Base-by-base conservation (phyloP, 2,888 invertebrate genomes). In the Gasteruption jaculator region DNA sequence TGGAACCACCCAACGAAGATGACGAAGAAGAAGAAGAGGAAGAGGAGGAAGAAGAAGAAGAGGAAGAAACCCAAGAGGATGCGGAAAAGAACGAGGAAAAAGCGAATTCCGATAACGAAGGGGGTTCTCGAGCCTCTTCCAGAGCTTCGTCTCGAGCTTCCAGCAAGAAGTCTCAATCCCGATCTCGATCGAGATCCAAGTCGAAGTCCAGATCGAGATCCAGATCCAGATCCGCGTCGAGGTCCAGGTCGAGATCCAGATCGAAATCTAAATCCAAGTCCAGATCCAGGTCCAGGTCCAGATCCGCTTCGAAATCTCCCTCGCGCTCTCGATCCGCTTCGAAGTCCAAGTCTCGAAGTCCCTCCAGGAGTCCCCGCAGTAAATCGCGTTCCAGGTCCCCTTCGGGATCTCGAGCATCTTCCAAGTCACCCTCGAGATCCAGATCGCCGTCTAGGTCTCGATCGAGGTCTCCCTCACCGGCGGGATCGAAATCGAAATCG, bases 1-100 rank as follows among this genome's bases (percentile, higher is more conserved):
- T 96, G 19, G 94, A 95, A 66, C 90, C 92, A 2, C 81, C 86
- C 4, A 83, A 83, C 65, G 78, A 78, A 42, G 76, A 74, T 43
- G 82, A 83, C 20, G 81, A 81, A 48, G 81, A 81, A 1, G 84
- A 83, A n/a, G 82, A 83, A 4, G 81, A 82, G 8, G 82, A 82
- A 2, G 82, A 80, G 19, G 78, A 78, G 34, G 79, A 78, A 11
- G 78, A 79, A 6, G 77, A 76, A 41, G 76, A 79, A 46, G 67
- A 63, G 35, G 74, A 74, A 50, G 71, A 71, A 41, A 75, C 74
- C 27, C 71, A 71, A 25, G 73, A 71, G 33, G 65, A 64, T 24
- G 41, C 53, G 18, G 66, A 70, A 34, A 65, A 67, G 59, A 54
- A 54, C 50, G 54, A 67, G 46, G 61, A 63, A 19, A 62, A 69